These are phyloP conservation scores for Chlorops oryzae DNA, from an alignment of 1,140 invertebrate genomes.

Conservation along the genomic window DNA sequence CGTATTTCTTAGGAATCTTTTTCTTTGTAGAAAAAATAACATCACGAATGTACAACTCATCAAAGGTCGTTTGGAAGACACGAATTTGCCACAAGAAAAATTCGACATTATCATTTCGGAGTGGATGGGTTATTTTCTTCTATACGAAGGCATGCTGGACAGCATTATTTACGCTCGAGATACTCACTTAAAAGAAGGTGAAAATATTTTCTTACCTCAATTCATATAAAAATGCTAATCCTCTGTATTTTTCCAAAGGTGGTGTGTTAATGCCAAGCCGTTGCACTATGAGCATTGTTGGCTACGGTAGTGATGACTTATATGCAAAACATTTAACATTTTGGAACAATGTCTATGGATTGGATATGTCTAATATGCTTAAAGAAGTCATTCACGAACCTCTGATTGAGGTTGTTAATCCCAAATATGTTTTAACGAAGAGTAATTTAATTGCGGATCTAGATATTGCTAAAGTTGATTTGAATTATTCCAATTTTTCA, in stretches of 20 bases:
- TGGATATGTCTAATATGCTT: slow-evolving; percentile 93
- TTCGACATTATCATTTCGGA: slow-evolving; percentile 97
- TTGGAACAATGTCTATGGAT: slow-evolving; percentile 96
- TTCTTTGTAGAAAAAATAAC: slow-evolving; percentile 57
- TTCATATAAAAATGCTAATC: too few relatives aligned
- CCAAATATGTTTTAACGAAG: slow-evolving; percentile 70
- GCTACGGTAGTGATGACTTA: slow-evolving; percentile 76
- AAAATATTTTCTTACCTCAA: too few relatives aligned
- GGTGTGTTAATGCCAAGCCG: slow-evolving; percentile 79
- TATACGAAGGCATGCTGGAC: slow-evolving; percentile 98
- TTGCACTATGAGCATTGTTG: slow-evolving; percentile 82
- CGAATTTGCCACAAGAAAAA: slow-evolving; percentile 68
- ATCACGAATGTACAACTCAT: slow-evolving; percentile 59
- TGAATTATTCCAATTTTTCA: slow-evolving; percentile 74
- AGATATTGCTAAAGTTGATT: slow-evolving; percentile 76
- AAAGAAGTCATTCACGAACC: slow-evolving; percentile 84
- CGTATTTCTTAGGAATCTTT: neutral
- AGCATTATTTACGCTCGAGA: slow-evolving; percentile 87
- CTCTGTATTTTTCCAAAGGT: too few relatives aligned
- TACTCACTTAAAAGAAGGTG: slow-evolving; percentile 66
- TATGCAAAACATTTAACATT: slow-evolving; percentile 72
- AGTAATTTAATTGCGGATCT: slow-evolving; percentile 61
- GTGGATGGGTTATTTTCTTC: slow-evolving; percentile 99
- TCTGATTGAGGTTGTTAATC: slow-evolving; percentile 75
- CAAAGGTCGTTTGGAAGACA: slow-evolving; percentile 84